Conservation (phyloP, 2,888 invertebrate species). For the Cephus sareptanus region DNA sequence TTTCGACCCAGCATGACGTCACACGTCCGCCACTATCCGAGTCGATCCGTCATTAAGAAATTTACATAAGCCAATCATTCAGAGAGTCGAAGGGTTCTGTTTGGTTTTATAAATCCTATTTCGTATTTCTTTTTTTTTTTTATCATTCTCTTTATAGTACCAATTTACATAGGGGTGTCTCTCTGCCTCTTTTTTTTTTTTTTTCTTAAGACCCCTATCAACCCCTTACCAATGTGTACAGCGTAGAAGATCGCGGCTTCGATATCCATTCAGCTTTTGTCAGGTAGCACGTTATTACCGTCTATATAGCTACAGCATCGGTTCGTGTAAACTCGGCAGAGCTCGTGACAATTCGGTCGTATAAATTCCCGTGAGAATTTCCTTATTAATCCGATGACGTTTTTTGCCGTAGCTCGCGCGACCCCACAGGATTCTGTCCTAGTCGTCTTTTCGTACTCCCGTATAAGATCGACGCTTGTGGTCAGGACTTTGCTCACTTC, state of each 20-base stretch:
- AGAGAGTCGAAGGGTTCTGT: constrained; percentile 33
- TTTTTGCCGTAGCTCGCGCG: not conserved
- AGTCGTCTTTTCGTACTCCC: not conserved
- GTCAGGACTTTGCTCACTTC: constrained; percentile 17
- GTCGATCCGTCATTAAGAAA: constrained; percentile 58
- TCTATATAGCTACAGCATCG: not conserved
- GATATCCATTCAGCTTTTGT: not conserved
- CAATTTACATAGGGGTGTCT: constrained; percentile 23
- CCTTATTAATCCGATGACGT: not conserved
- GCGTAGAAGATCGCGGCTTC: not conserved
- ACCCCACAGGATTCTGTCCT: not conserved
- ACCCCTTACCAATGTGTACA: not conserved
- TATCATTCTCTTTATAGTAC: constrained; percentile 9
- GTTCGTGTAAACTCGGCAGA: not conserved
- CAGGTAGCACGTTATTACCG: not conserved
- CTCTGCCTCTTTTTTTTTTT: constrained; percentile 41
- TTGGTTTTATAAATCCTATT: constrained; percentile 4
- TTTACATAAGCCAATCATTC: constrained; percentile 60
- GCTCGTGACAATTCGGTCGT: not conserved
- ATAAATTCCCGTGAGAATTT: not conserved
- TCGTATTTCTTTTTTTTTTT: constrained; percentile 16
- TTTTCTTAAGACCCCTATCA: constrained; percentile 14
- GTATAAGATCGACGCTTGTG: not conserved
- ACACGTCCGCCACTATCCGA: constrained; percentile 40
- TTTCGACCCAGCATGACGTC: constrained; percentile 56